Conservation (phyloP, 2,113 vertebrate species). For the Paracanthobrama guichenoti region DNA sequence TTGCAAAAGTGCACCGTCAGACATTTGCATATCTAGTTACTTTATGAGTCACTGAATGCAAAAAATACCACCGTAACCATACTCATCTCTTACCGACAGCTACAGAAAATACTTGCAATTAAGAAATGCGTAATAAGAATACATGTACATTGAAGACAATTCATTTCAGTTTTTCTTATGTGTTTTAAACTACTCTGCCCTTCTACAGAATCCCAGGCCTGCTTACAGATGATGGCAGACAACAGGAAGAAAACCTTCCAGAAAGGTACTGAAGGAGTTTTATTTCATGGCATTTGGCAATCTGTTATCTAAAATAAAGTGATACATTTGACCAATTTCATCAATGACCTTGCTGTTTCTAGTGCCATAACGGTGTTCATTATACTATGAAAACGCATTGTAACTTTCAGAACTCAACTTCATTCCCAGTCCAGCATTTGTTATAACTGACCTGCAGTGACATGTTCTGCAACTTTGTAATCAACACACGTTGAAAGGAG, state of each 20-base stretch:
- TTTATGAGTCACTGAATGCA: conserved; percentile 14
- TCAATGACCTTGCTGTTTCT: neutral
- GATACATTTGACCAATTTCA: neutral
- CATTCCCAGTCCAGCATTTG: neutral
- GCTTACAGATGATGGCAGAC: conserved; percentile 89
- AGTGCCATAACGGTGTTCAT: neutral
- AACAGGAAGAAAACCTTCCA: conserved; percentile 76
- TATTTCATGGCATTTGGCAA: neutral
- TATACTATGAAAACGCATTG: neutral
- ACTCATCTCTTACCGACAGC: neutral
- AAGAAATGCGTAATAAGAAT: neutral
- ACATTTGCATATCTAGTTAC: conserved; percentile 20
- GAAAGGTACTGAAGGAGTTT: conserved; percentile 79
- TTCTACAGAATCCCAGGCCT: conserved; percentile 83
- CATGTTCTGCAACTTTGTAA: neutral
- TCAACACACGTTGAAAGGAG: neutral
- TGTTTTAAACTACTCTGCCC: neutral
- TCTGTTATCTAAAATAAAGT: too few relatives aligned
- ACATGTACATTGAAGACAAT: neutral
- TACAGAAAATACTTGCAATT: neutral
- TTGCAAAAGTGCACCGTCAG: neutral
- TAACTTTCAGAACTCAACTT: neutral
- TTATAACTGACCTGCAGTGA: neutral
- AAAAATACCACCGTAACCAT: neutral
- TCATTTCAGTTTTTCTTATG: neutral